These are phyloP conservation scores for Tenthredo mesomela DNA, from an alignment of 2,888 invertebrate species.

Conservation along the genomic window DNA sequence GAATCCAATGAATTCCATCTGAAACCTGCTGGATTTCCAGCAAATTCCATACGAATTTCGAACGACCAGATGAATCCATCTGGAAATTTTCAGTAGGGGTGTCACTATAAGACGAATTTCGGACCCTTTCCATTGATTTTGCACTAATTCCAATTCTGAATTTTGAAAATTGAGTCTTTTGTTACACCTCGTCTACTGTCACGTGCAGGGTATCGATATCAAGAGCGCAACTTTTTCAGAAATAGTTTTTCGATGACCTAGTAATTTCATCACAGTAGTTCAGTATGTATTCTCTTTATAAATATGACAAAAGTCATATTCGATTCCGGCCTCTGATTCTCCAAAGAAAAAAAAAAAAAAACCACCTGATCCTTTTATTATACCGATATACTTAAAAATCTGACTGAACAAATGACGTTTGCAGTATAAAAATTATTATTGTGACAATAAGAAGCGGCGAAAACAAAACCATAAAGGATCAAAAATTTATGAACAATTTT, in stretches of 20 bases:
- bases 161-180: not conserved
- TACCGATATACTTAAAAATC: too few species aligned
- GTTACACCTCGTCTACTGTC: not conserved
- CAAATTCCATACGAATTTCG: too few species aligned
- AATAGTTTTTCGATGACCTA: not conserved
- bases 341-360: not conserved
- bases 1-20: too few species aligned
- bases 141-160: not conserved
- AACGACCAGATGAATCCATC: too few species aligned
- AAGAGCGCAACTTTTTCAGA: not conserved
- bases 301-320: not conserved
- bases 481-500: not conserved
- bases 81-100: too few species aligned
- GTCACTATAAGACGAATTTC: not conserved
- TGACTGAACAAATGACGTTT: too few species aligned
- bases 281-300: not conserved
- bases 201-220: not conserved
- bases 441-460: not conserved
- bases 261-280: not conserved
- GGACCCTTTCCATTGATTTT: not conserved
- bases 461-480: not conserved
- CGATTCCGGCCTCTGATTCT: too few species aligned
- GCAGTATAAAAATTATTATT: not conserved
- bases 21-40: too few species aligned
- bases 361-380: not conserved